These are phyloP conservation scores for Pollachius pollachius DNA, from an alignment of 2,113 vertebrate species.

Conservation along the genomic window DNA sequence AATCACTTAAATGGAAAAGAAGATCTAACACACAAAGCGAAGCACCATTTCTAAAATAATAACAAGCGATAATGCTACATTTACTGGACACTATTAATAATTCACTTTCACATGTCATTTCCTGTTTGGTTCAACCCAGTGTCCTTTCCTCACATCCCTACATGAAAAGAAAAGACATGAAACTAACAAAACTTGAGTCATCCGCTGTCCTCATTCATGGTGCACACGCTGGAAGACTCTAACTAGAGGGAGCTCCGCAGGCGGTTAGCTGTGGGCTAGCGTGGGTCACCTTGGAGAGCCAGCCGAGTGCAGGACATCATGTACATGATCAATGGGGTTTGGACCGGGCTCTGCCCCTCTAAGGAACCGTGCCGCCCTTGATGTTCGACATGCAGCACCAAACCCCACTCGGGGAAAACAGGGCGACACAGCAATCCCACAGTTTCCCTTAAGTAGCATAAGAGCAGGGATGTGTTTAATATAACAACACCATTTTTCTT, in stretches of 20 bases:
- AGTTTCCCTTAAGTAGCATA: not conserved
- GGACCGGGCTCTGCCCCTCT: constrained; percentile 11
- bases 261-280: not conserved
- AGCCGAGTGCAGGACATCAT: constrained; percentile 10
- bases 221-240: too few relatives aligned
- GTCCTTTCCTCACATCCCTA: not conserved
- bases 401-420: constrained; percentile 16
- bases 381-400: constrained; percentile 26
- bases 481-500: not conserved
- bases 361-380: constrained; percentile 35
- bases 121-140: not conserved
- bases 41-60: too few relatives aligned
- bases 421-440: constrained; percentile 20
- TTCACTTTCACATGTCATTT: too few relatives aligned
- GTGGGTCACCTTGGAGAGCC: constrained; percentile 48
- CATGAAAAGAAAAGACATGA: not conserved
- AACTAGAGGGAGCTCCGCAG: too few relatives aligned
- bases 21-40: too few relatives aligned
- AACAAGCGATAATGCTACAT: too few relatives aligned
- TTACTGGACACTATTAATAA: too few relatives aligned
- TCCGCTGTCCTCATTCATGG: too few relatives aligned
- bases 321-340: constrained; percentile 44
- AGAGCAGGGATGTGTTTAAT: not conserved
- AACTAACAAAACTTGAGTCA: too few relatives aligned
- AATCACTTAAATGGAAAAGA: not conserved